Evolutionary conservation across 2,797 vertebrate species (phyloP), one percentile per base, ranked within the genome.

Genomic region (Poeciliopsis paucimaculata): DNA sequence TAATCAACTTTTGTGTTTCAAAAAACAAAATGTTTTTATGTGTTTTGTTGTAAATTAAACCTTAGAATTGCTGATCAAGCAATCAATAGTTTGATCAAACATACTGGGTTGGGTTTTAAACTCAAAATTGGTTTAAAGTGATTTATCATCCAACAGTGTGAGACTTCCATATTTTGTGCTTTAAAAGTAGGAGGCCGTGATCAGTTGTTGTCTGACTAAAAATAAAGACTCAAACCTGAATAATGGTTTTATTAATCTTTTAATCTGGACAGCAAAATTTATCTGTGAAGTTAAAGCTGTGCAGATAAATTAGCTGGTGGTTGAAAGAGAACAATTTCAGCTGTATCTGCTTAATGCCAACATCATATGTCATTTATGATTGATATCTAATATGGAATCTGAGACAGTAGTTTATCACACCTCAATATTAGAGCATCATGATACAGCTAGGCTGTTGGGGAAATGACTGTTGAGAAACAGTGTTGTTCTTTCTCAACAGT

Each of bases 401-500:
- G 39, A 43, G 10, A 43, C 66, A 70, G 7, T 43, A n/a, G 23
- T 43, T 70, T 15, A 43, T 45, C 68, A 71, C 34, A 41, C 26
- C 20, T 13, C 43, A 45, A 45, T 41, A n/a, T 12, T 43, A 26
- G 39, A 41, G 4, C 66, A 12, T 43, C 60, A 80, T 26, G 31
- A 51, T 8, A 13, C 62, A 80, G 36, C 34, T 31, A 20, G 20
- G 66, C 72, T 57, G 55, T 55, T 77, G 20, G 77, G 46, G 43
- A 60, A 78, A 78, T 51, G 4, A 39, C 62, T 62, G 13, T 15
- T 46, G 13, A 18, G 15, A 18, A 47, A 47, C 13, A 46, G 0
- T 46, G 60, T 9, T 41, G 49, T 72, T 23, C 68, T 77, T 47
- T 81, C 78, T 74, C 41, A 43, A 55, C 68, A 86, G 74, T 77